Evolutionary conservation across 2,888 invertebrate genomes (phyloP).

Genomic region (Venustoraphidia nigricollis): DNA sequence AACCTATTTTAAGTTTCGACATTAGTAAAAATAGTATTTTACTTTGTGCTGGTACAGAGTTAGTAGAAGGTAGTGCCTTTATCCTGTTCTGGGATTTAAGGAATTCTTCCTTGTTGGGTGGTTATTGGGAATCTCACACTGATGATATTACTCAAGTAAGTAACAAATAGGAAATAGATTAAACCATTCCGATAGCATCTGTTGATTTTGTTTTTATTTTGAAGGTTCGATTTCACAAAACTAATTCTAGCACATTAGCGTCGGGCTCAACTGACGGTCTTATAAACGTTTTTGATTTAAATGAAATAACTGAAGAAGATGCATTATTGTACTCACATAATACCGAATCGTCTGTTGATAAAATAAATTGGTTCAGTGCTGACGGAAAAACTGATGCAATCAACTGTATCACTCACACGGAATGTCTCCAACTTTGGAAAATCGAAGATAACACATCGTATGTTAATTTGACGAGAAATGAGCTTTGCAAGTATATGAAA

Average conservation of each 20-base stretch:
- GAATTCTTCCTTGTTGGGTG: constrained; percentile 45
- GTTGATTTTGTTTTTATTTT: constrained; percentile 8
- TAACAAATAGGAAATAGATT: background rate
- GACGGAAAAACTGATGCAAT: constrained; percentile 32
- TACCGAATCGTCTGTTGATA: constrained; percentile 60
- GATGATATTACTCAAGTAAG: constrained; percentile 62
- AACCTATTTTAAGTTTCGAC: constrained; percentile 57
- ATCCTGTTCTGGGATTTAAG: constrained; percentile 71
- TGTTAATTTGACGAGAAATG: constrained; percentile 37
- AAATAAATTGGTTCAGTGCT: constrained; percentile 33
- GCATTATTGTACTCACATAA: constrained; percentile 65
- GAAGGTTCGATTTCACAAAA: constrained; percentile 55
- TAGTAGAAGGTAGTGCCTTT: constrained; percentile 51
- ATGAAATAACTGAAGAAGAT: constrained; percentile 58
- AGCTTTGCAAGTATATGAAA: constrained; percentile 41
- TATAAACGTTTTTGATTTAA: constrained; percentile 69
- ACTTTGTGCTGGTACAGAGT: constrained; percentile 60
- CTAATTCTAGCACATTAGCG: constrained; percentile 46
- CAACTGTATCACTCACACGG: constrained; percentile 55
- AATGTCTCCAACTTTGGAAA: constrained; percentile 56
- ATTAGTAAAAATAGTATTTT: constrained; percentile 52
- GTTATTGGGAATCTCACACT: constrained; percentile 70
- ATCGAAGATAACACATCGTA: constrained; percentile 42
- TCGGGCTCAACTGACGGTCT: constrained; percentile 74
- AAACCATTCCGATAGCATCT: background rate